A percentile compares a stretch with the other conserved stretches of the same genome.
These are phyloP conservation scores for Hartigia nigra DNA, from an alignment of 2,888 invertebrate genomes.

Conservation along the genomic window DNA sequence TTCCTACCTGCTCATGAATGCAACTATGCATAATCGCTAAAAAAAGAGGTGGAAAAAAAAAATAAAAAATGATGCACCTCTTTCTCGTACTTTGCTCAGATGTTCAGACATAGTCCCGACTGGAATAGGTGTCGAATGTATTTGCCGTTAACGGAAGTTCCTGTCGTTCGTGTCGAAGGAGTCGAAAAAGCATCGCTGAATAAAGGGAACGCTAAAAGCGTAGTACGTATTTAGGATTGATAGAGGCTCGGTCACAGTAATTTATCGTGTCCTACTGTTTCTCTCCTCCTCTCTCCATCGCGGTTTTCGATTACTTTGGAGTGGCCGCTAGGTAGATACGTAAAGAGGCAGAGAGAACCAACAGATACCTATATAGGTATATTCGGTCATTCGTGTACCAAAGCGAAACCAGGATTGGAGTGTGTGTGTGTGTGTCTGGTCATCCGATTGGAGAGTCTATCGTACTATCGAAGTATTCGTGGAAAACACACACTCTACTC, in stretches of 20 bases:
- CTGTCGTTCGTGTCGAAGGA: background rate
- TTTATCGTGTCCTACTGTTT: slow-evolving; percentile 44
- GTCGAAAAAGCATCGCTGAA: slow-evolving; percentile 24
- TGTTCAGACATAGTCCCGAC: background rate
- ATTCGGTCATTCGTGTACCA: slow-evolving; percentile 39
- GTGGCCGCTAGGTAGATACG: slow-evolving; percentile 23
- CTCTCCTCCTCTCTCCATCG: slow-evolving; percentile 9
- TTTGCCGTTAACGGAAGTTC: background rate
- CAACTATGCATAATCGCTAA: background rate
- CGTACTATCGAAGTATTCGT: background rate
- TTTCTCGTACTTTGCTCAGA: background rate
- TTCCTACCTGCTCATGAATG: background rate
- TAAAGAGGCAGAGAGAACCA: background rate
- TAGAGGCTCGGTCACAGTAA: slow-evolving; percentile 42
- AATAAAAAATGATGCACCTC: background rate
- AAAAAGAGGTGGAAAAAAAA: too few relatives aligned
- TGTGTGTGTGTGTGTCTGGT: background rate
- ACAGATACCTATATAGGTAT: slow-evolving; percentile 16
- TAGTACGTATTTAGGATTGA: slow-evolving; percentile 51
- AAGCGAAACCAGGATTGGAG: slow-evolving; percentile 44
- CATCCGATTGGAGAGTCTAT: slow-evolving; percentile 1
- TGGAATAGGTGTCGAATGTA: background rate
- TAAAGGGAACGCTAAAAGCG: slow-evolving; percentile 42
- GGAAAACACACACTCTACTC: slow-evolving; percentile 12
- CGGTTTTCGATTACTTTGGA: slow-evolving; percentile 57